Percentiles rank a stretch among this genome's conserved stretches.
Conservation (phyloP, 53 echinoderm and acorn worm genomes). For the Zoroaster sp. region DNA sequence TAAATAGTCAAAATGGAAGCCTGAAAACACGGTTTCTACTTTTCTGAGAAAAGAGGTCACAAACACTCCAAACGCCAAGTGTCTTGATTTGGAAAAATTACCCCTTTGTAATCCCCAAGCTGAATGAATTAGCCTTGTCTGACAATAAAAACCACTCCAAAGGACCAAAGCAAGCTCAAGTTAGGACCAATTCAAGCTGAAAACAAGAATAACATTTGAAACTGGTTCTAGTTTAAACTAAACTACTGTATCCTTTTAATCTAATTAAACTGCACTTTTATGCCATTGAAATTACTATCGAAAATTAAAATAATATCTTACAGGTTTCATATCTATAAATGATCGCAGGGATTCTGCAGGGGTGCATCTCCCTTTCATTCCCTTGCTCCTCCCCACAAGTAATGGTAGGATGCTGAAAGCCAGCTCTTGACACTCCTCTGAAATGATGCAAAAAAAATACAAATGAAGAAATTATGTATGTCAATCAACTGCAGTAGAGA, state of each 20-base stretch:
- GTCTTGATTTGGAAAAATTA: too few species aligned
- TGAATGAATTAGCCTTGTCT: not conserved
- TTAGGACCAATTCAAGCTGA: not conserved
- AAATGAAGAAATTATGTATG: too few species aligned
- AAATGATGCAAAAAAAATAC: too few species aligned
- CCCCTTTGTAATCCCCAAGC: not conserved
- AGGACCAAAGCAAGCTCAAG: not conserved
- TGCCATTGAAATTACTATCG: not conserved
- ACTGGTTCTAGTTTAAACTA: not conserved
- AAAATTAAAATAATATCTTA: not conserved
- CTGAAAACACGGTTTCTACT: not conserved
- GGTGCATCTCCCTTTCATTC: slow-evolving; percentile 46
- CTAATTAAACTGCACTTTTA: not conserved
- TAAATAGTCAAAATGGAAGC: not conserved
- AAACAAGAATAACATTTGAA: not conserved
- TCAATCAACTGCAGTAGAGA: too few species aligned
- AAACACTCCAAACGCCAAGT: too few species aligned
- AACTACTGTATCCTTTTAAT: not conserved
- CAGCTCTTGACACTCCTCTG: too few species aligned
- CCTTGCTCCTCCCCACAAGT: slow-evolving; percentile 26
- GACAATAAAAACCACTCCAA: not conserved
- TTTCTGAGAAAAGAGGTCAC: too few species aligned
- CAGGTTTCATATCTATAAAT: slow-evolving; percentile 51
- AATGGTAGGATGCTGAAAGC: too few species aligned
- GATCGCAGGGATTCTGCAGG: slow-evolving; percentile 16